phyloP scores from a whole-genome alignment of 1,140 invertebrate species.

The Drosophila chauvacae region DNA sequence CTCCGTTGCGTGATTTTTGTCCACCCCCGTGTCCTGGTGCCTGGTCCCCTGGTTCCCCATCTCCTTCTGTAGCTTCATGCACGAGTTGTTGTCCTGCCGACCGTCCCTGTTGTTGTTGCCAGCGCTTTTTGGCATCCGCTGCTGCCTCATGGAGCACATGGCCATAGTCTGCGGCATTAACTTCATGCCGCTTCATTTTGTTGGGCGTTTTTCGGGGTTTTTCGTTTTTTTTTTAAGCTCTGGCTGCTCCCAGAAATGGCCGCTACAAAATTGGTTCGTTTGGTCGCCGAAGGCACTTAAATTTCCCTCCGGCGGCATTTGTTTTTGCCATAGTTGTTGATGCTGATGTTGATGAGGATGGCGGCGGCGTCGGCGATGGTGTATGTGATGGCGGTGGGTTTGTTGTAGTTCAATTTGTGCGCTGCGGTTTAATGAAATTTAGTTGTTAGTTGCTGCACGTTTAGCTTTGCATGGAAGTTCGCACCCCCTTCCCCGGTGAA shows the following conservation, averaged over 20 bases:
- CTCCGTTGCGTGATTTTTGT: slow-evolving; percentile 79
- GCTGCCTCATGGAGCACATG: slow-evolving; percentile 59
- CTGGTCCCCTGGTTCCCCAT: neutral
- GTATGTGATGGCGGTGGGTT: slow-evolving; percentile 31
- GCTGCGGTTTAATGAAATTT: slow-evolving; percentile 80
- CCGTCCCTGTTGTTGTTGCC: slow-evolving; percentile 1
- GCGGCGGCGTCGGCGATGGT: slow-evolving; percentile 14
- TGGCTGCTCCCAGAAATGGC: slow-evolving; percentile 39
- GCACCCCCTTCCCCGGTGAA: neutral
- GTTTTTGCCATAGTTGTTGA: slow-evolving; percentile 37
- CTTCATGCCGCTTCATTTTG: slow-evolving; percentile 64
- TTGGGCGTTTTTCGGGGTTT: slow-evolving; percentile 34
- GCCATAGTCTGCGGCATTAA: slow-evolving; percentile 59
- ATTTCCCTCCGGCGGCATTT: slow-evolving; percentile 68
- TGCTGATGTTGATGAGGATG: slow-evolving; percentile 34
- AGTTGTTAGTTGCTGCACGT: slow-evolving; percentile 81
- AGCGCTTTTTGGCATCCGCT: slow-evolving; percentile 48
- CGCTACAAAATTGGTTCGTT: slow-evolving; percentile 76
- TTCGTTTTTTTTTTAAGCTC: slow-evolving; percentile 23
- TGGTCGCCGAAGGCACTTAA: slow-evolving; percentile 74
- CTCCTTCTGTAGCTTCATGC: slow-evolving; percentile 62
- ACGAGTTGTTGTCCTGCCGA: slow-evolving; percentile 65
- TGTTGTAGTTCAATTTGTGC: slow-evolving; percentile 79
- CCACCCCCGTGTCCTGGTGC: slow-evolving; percentile 24
- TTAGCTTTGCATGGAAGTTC: slow-evolving; percentile 67